Percentiles rank a stretch among this genome's conserved stretches.
phyloP scores from a whole-genome alignment of 2,113 vertebrate genomes.

The Origma solitaria region DNA sequence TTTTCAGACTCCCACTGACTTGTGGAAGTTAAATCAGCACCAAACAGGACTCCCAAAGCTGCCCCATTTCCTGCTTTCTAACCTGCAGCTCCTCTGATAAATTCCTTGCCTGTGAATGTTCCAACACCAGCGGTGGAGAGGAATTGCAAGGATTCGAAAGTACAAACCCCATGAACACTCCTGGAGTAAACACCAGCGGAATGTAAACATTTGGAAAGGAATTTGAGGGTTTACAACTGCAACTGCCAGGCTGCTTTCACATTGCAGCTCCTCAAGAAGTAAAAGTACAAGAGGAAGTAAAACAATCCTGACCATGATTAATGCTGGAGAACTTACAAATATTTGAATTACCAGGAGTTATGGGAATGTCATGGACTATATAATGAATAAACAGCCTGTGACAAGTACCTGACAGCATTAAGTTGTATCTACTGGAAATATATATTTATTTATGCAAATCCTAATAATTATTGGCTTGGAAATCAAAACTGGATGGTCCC shows the following conservation, averaged over 20 bases:
- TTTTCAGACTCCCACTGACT: neutral
- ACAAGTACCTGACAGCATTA: neutral
- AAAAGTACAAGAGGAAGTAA: neutral
- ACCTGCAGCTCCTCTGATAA: neutral
- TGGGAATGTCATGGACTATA: neutral
- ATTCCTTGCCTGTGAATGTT: neutral
- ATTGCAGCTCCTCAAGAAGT: neutral
- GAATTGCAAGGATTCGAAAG: neutral
- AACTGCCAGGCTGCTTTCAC: neutral
- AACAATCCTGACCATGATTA: neutral
- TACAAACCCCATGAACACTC: neutral
- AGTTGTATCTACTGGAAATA: neutral
- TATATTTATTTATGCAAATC: neutral
- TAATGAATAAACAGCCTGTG: neutral
- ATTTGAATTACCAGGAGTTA: neutral
- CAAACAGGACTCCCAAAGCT: neutral
- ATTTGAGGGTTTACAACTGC: neutral
- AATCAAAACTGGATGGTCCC: neutral
- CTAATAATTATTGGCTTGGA: neutral
- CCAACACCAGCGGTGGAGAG: fast-evolving
- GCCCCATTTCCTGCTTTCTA: neutral
- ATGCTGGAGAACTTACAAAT: neutral
- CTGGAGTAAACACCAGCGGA: neutral
- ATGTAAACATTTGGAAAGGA: neutral
- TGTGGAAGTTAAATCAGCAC: neutral